Base-by-base conservation (phyloP, 2,113 vertebrate species). In the Seriola aureovittata region DNA sequence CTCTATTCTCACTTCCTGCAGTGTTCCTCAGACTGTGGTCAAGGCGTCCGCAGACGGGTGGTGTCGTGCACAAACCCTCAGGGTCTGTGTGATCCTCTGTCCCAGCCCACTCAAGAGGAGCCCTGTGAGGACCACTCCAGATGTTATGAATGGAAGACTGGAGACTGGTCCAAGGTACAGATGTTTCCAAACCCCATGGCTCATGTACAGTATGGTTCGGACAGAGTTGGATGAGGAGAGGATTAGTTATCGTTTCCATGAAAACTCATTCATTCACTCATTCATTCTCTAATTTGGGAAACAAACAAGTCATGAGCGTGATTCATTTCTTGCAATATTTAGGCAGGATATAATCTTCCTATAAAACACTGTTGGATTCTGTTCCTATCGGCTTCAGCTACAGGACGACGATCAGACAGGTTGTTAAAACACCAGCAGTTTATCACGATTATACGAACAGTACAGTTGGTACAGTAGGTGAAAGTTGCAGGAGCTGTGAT, bases 121-220 rank as follows among this genome's bases (percentile, higher is more conserved):
- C 86, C 88, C 2, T 99, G 98, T 0, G 96, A 98, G 80, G 97
- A 99, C 89, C 94, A 96, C 89, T 97, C 97, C 0, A 96, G 94
- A 85, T 99, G 98, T 81, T 99, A 97, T 0, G 97, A 98, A 66
- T 99, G 98, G 98, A 98, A 96, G 89, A 99, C 97, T 0, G 98
- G 98, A 9, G 97, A 98, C 13, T 99, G 98, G 98, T 99, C 98
- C 42, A 98, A 98, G 97, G 98, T 99, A 90, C 0, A 5, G 11
- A 2, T 14, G 2, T 23, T 46, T n/a, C 54, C 1, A 65, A n/a
- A 75, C 4, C 38, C 10, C 19, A 12, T 36, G 40, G 4, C 60
- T 42, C 5, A 65, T 55, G 23, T n/a, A 48, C 14, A 46, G 17
- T n/a, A 8, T 40, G 4, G 32, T 21, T 34, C 0, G 17, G 29